Percentiles rank a stretch among this genome's conserved stretches.
Conservation (phyloP, 2,113 vertebrate genomes). For the Erythrocercus mccallii region DNA sequence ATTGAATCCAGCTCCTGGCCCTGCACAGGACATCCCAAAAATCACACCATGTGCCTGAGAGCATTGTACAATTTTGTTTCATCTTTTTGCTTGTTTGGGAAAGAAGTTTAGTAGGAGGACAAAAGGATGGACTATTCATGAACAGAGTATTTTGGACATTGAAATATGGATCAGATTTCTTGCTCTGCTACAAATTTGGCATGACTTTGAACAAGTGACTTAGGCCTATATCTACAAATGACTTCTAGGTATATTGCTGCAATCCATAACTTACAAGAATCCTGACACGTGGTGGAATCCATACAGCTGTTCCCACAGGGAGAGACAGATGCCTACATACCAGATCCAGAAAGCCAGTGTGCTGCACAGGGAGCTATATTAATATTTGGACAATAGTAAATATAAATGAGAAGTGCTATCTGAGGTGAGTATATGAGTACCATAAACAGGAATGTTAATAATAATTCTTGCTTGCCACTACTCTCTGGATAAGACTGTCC, state of each 20-base stretch:
- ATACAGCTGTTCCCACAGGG: background rate
- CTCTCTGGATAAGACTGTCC: background rate
- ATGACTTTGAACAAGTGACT: background rate
- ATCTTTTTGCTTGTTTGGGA: background rate
- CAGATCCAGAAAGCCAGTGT: background rate
- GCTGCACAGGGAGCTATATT: background rate
- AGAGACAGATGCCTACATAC: background rate
- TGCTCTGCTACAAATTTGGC: background rate
- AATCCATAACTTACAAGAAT: background rate
- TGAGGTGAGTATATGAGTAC: background rate
- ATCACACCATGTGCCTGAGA: background rate
- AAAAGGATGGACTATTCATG: rapidly evolving
- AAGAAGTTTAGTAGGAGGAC: background rate
- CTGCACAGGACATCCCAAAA: background rate
- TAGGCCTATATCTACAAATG: background rate
- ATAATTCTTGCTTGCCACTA: background rate
- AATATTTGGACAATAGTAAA: background rate
- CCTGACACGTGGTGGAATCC: background rate
- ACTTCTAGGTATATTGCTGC: background rate
- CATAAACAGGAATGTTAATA: background rate
- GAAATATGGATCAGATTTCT: background rate
- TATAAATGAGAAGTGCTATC: background rate
- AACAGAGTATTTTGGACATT: background rate
- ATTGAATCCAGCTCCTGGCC: background rate
- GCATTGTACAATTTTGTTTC: background rate